These are phyloP conservation scores for Hemiprocne comata DNA, from an alignment of 2,113 vertebrate species.

Conservation along the genomic window DNA sequence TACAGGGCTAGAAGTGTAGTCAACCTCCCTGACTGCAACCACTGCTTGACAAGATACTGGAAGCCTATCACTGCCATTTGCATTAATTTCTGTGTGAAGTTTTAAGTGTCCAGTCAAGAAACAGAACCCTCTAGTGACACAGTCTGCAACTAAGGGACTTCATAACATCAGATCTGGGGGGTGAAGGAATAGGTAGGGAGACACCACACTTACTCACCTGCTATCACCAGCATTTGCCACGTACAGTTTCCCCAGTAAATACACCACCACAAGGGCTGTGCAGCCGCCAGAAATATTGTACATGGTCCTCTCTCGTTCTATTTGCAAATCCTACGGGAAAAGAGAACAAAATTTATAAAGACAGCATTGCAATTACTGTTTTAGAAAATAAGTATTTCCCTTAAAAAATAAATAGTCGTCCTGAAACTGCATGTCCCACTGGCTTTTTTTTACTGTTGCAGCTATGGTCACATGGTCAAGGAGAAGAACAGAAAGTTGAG, in stretches of 20 bases:
- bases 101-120: not conserved
- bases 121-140: not conserved
- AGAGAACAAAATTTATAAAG: not conserved
- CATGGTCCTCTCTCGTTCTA: conserved; percentile 86
- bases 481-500: not conserved
- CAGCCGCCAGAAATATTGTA: conserved; percentile 93
- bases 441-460: not conserved
- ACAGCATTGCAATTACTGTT: not conserved
- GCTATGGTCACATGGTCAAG: not conserved
- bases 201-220: conserved; percentile 79
- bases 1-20: not conserved
- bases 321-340: conserved; percentile 86
- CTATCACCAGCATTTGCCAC: conserved; percentile 96
- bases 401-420: not conserved
- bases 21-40: not conserved
- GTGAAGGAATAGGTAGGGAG: not conserved
- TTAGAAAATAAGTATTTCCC: not conserved
- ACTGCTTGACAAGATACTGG: not conserved
- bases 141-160: not conserved
- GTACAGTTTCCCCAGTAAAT: conserved; percentile 91
- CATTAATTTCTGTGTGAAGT: not conserved
- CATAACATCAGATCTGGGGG: not conserved
- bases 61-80: not conserved
- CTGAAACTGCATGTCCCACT: not conserved
- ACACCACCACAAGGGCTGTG: conserved; percentile 90